A percentile compares a stretch with the other conserved stretches of the same genome.
phyloP scores from a whole-genome alignment of 2,113 vertebrate genomes.

The Rhagologus leucostigma region DNA sequence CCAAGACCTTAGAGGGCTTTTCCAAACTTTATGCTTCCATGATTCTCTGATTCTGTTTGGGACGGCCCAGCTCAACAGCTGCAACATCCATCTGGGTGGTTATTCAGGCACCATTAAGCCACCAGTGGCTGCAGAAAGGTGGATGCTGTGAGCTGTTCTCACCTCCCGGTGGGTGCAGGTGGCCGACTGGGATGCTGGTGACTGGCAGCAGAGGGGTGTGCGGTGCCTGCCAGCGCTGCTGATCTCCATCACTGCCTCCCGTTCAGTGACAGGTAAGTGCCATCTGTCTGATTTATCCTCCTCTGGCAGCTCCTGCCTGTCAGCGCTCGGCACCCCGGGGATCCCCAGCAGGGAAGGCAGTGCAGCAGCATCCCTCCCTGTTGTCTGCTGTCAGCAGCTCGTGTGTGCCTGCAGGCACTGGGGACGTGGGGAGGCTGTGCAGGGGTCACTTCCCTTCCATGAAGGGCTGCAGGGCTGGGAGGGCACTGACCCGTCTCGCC shows the following conservation, averaged over 20 bases:
- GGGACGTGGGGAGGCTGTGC: neutral
- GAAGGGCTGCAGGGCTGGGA: neutral
- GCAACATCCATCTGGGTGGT: neutral
- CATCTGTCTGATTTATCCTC: neutral
- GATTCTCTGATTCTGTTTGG: neutral
- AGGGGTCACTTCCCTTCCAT: neutral
- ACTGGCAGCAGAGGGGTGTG: neutral
- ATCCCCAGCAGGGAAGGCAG: neutral
- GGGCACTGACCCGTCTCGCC: neutral
- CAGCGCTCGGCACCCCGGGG: neutral
- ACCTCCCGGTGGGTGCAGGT: neutral
- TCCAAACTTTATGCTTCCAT: neutral
- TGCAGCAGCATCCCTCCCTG: neutral
- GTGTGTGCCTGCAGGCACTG: neutral
- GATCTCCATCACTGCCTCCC: neutral
- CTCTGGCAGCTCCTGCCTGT: conserved; percentile 15
- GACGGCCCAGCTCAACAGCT: neutral
- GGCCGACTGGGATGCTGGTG: neutral
- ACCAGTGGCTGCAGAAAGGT: neutral
- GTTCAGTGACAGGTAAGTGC: neutral
- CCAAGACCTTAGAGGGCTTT: neutral
- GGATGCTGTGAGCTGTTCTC: neutral
- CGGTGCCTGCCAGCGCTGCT: neutral
- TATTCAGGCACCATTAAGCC: neutral
- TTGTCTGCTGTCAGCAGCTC: neutral